Evolutionary conservation across 2,888 invertebrate genomes (phyloP).

Genomic region (Campoplex nolae): DNA sequence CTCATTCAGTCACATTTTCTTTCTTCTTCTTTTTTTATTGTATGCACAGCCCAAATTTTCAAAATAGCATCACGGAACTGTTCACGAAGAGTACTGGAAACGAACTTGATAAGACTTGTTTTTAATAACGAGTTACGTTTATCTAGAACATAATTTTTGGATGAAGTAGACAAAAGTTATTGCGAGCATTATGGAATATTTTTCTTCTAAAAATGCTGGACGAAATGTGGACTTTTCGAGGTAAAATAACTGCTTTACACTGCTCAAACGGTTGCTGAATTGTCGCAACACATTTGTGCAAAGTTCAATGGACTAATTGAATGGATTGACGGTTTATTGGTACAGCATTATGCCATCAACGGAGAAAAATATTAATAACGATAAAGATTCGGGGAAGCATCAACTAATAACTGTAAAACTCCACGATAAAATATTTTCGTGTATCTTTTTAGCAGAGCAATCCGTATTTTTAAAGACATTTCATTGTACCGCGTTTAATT

Average conservation of each 20-base stretch:
- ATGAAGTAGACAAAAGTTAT: background rate
- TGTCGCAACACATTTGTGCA: too few species aligned
- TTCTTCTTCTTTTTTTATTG: conserved; percentile 50
- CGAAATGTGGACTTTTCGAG: background rate
- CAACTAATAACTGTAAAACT: too few species aligned
- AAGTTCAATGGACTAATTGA: too few species aligned
- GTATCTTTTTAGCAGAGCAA: too few species aligned
- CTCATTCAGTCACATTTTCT: conserved; percentile 3
- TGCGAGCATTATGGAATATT: background rate
- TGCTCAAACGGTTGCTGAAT: too few species aligned
- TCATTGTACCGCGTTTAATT: too few species aligned
- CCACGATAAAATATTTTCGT: too few species aligned
- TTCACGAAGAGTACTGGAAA: conserved; percentile 21
- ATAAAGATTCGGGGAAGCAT: too few species aligned
- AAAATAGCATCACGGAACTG: conserved; percentile 57
- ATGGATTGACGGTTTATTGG: too few species aligned
- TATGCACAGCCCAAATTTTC: conserved; percentile 71
- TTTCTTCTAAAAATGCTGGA: background rate
- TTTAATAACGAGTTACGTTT: background rate
- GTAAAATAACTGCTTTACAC: background rate
- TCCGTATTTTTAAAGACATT: too few species aligned
- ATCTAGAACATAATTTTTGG: background rate
- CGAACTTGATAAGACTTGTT: background rate
- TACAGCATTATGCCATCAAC: too few species aligned
- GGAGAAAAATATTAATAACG: too few species aligned